phyloP scores from a whole-genome alignment of 2,888 invertebrate genomes.

The Ischnura elegans region DNA sequence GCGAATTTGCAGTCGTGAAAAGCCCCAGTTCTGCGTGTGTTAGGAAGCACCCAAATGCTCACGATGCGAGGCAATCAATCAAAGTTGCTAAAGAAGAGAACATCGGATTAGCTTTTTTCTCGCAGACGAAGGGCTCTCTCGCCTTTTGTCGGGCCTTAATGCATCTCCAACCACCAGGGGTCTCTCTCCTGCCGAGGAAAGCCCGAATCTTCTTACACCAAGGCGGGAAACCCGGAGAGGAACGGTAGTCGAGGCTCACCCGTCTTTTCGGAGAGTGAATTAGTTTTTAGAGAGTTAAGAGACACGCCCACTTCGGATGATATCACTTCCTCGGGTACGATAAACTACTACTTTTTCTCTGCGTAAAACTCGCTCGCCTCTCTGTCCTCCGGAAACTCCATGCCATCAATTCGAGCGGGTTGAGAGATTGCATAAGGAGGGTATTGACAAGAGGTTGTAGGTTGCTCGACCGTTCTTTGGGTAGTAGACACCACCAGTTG shows the following conservation, averaged over 20 bases:
- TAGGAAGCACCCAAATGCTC: neutral
- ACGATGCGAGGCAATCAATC: neutral
- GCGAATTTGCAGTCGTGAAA: neutral
- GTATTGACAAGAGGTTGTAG: neutral
- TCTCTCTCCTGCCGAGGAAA: neutral
- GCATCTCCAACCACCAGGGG: neutral
- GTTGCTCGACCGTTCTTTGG: neutral
- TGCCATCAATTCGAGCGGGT: neutral
- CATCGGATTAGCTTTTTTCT: neutral
- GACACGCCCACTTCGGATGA: neutral
- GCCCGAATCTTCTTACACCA: neutral
- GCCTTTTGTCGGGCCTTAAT: neutral
- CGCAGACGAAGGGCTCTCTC: neutral
- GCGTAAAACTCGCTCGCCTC: neutral
- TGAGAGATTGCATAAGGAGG: neutral
- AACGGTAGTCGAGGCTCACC: neutral
- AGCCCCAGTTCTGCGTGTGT: neutral
- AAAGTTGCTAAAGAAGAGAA: constrained; percentile 13
- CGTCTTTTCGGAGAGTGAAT: neutral
- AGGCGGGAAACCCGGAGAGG: neutral
- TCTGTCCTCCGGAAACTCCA: neutral
- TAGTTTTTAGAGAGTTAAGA: neutral
- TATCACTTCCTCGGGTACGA: neutral
- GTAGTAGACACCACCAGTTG: too few species aligned
- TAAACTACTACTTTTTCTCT: neutral